A percentile compares a stretch with the other conserved stretches of the same genome.
phyloP scores from a whole-genome alignment of 2,797 vertebrate species.

The Synaphobranchus kaupii region DNA sequence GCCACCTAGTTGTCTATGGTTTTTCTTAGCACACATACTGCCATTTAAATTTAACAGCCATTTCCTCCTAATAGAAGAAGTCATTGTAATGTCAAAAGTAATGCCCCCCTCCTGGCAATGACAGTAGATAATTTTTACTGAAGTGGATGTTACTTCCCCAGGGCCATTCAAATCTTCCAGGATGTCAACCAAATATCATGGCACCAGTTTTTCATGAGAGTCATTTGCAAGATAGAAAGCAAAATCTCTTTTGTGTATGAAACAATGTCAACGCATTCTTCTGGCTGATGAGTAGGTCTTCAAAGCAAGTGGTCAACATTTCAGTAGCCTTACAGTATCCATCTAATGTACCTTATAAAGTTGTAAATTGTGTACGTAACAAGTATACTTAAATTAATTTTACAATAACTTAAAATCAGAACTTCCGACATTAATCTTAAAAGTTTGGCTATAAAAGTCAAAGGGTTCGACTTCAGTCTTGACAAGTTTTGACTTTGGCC shows the following conservation, averaged over 20 bases:
- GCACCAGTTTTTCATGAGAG: background rate
- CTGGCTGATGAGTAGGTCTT: background rate
- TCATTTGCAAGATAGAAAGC: background rate
- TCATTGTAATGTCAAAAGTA: background rate
- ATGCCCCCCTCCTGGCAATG: background rate
- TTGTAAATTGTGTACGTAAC: background rate
- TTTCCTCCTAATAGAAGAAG: background rate
- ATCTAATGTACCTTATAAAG: background rate
- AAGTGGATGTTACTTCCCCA: background rate
- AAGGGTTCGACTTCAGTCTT: background rate
- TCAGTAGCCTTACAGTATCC: background rate
- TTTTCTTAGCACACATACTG: background rate
- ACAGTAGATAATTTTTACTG: background rate
- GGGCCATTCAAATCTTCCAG: background rate
- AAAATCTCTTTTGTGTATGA: background rate
- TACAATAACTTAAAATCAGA: background rate
- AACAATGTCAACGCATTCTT: background rate
- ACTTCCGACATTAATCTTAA: background rate
- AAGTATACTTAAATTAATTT: background rate
- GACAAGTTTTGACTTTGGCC: background rate
- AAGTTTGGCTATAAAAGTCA: background rate
- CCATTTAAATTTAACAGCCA: background rate
- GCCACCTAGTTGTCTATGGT: background rate
- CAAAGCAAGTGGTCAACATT: background rate
- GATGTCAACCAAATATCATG: background rate